Conservation (phyloP, 2,888 invertebrate species). For the Drosophila dives region DNA sequence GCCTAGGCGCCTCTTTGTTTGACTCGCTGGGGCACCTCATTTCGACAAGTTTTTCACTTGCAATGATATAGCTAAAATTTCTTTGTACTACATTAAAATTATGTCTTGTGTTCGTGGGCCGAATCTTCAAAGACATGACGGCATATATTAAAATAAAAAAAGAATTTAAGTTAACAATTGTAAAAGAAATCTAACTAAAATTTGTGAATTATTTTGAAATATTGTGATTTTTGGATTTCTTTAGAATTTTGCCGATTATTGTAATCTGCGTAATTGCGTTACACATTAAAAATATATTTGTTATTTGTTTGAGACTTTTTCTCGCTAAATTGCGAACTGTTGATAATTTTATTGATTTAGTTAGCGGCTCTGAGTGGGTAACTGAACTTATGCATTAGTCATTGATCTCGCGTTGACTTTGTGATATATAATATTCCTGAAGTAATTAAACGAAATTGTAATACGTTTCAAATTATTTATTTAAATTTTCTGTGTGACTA, state of each 20-base stretch:
- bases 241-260: neutral
- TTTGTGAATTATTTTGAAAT: neutral
- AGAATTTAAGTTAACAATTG: neutral
- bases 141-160: neutral
- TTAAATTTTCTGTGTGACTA: constrained; percentile 6
- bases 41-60: constrained; percentile 19
- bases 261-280: neutral
- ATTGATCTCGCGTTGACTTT: constrained; percentile 1
- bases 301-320: constrained; percentile 13
- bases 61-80: constrained; percentile 8
- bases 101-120: neutral
- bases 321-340: constrained; percentile 14
- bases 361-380: constrained; percentile 41
- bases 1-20: constrained; percentile 45
- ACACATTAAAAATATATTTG: neutral
- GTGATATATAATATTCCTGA: constrained; percentile 27
- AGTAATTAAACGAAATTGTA: constrained; percentile 32
- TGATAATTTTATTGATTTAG: constrained; percentile 68
- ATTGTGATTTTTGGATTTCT: neutral
- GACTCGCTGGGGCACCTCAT: constrained; percentile 2
- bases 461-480: constrained; percentile 36
- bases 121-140: neutral
- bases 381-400: constrained; percentile 31
- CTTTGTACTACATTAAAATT: constrained; percentile 10
- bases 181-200: neutral